phyloP scores from a whole-genome alignment of 1,140 invertebrate genomes.

The Caenorhabditis elegans region DNA sequence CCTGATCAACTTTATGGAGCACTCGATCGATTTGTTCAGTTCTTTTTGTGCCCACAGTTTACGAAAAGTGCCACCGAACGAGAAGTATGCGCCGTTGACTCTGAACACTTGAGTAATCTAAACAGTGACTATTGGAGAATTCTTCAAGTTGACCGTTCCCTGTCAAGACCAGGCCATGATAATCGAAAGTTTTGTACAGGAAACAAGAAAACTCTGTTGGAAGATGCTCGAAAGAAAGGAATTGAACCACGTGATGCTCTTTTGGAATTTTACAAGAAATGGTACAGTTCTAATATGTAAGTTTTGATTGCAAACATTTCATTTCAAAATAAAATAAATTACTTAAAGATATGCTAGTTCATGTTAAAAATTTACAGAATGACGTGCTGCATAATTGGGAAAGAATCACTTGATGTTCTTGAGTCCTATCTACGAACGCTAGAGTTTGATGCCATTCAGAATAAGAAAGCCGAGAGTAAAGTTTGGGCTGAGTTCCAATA shows the following conservation, averaged over 20 bases:
- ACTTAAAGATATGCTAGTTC: not conserved
- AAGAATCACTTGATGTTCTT: slow-evolving; percentile 84
- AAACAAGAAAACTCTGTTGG: slow-evolving; percentile 80
- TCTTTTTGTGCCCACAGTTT: slow-evolving; percentile 88
- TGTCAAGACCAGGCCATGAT: slow-evolving; percentile 53
- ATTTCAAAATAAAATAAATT: no score
- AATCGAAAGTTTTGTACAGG: slow-evolving; percentile 68
- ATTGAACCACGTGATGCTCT: slow-evolving; percentile 81
- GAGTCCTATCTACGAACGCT: slow-evolving; percentile 77
- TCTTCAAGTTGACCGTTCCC: slow-evolving; percentile 81
- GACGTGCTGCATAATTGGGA: slow-evolving; percentile 54
- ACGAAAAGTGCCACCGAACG: slow-evolving; percentile 84
- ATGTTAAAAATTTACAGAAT: slow-evolving; percentile 47
- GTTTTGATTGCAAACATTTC: no score
- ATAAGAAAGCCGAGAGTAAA: slow-evolving; percentile 70
- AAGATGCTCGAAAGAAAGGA: slow-evolving; percentile 77
- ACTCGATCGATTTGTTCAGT: slow-evolving; percentile 81
- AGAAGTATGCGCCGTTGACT: slow-evolving; percentile 92
- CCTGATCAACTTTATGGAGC: slow-evolving; percentile 75
- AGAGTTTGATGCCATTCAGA: slow-evolving; percentile 77
- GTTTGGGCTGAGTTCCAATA: slow-evolving; percentile 27
- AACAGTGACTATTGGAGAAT: slow-evolving; percentile 83
- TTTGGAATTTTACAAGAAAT: slow-evolving; percentile 83
- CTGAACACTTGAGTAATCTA: slow-evolving; percentile 91
- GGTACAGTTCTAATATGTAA: slow-evolving; percentile 85